Evolutionary conservation across 30 jellyfish, hydroid and myxozoan genomes (phyloP).

Genomic region (Nemopilema nomurai): DNA sequence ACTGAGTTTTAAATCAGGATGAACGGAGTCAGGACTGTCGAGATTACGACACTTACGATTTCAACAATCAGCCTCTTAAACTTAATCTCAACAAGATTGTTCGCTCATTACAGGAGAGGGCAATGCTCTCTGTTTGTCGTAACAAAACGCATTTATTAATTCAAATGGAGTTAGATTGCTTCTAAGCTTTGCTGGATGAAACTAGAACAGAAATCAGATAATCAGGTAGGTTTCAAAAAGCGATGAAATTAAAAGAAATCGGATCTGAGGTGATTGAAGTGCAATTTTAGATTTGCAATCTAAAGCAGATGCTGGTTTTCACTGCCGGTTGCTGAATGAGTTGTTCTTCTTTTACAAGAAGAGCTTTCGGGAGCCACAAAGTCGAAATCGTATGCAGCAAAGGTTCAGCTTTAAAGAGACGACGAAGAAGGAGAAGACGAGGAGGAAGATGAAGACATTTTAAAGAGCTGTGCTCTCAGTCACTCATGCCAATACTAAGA

Average conservation of each 20-base stretch:
- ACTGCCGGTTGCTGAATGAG: neutral
- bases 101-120: neutral
- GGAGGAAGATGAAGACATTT: no score
- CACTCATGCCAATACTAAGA: no score
- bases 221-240: constrained; percentile 20
- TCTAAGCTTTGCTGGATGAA: neutral
- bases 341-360: neutral
- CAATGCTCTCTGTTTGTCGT: neutral
- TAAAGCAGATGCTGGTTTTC: neutral
- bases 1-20: neutral
- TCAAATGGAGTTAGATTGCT: neutral
- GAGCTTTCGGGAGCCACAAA: neutral
- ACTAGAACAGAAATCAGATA: neutral
- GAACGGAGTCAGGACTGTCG: neutral
- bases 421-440: no score
- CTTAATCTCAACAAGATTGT: neutral
- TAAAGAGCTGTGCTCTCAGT: no score
- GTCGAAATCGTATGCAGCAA: neutral
- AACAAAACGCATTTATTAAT: neutral
- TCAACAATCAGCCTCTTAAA: no score
- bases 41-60: neutral
- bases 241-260: constrained; percentile 24
- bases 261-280: neutral
- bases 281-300: neutral
- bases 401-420: no score